These are phyloP conservation scores for Palythoa caribaeorum DNA, from an alignment of 92 coral and sea anemone genomes.

Conservation along the genomic window DNA sequence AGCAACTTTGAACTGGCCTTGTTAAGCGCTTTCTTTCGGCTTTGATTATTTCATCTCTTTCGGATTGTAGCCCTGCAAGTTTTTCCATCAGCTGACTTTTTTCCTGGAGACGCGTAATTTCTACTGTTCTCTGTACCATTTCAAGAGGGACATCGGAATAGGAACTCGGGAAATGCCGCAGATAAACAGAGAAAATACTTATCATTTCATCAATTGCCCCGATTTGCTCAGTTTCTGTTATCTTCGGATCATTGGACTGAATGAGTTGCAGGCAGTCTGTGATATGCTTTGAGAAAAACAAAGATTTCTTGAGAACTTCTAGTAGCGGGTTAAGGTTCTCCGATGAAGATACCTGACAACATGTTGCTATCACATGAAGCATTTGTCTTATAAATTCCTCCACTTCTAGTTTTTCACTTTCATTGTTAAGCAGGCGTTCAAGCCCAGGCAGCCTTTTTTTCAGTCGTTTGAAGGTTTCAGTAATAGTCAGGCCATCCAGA, in stretches of 20 bases:
- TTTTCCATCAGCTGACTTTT: constrained; percentile 39
- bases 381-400: background rate
- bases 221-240: background rate
- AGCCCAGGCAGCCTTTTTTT: background rate
- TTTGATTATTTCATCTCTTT: constrained; percentile 63
- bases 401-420: background rate
- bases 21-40: constrained; percentile 44
- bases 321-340: constrained; percentile 24
- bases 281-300: constrained; percentile 15
- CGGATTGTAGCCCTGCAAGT: constrained; percentile 51
- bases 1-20: constrained; percentile 25
- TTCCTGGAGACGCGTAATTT: constrained; percentile 4
- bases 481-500: background rate
- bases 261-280: constrained; percentile 9
- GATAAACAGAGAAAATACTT: constrained; percentile 54
- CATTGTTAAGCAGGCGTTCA: background rate
- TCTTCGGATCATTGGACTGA: constrained; percentile 3
- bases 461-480: background rate
- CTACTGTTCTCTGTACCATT: constrained; percentile 52
- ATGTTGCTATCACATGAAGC: constrained; percentile 11
- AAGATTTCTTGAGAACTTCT: constrained; percentile 6
- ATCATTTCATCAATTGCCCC: background rate
- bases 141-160: constrained; percentile 67
- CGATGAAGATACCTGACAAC: background rate
- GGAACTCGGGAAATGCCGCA: constrained; percentile 68